Percentiles rank a stretch among this genome's conserved stretches.
These are phyloP conservation scores for Pinctada fucata DNA, from an alignment of 2,888 invertebrate species.

Conservation along the genomic window DNA sequence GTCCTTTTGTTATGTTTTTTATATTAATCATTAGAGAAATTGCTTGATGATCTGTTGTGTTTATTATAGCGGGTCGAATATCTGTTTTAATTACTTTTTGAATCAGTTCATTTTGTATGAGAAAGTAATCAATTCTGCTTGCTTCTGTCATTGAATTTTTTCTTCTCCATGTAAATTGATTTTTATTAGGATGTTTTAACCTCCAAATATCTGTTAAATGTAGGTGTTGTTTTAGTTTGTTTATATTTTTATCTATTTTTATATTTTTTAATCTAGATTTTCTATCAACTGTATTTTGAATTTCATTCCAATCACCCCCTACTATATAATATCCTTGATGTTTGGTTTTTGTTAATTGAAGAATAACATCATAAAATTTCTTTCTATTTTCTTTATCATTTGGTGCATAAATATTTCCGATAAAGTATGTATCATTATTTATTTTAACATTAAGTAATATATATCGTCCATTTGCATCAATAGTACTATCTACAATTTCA, in stretches of 20 bases:
- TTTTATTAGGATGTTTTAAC: too few relatives aligned
- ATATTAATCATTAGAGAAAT: background rate
- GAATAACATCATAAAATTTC: background rate
- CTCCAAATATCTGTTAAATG: too few relatives aligned
- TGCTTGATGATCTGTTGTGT: slow-evolving; percentile 12
- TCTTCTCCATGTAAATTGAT: too few relatives aligned
- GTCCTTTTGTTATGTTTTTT: background rate
- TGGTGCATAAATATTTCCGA: slow-evolving; percentile 15
- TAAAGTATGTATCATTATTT: background rate
- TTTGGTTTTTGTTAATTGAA: too few relatives aligned
- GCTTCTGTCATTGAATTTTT: too few relatives aligned
- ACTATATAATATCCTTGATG: too few relatives aligned
- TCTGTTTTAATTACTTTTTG: background rate
- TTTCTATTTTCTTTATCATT: slow-evolving; percentile 9
- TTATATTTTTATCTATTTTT: too few relatives aligned
- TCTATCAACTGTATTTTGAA: too few relatives aligned
- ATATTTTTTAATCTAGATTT: too few relatives aligned
- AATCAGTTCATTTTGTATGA: slow-evolving; percentile 3
- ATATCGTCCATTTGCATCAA: background rate
- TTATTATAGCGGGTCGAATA: slow-evolving; percentile 18
- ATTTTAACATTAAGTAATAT: background rate
- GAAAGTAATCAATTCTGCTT: background rate
- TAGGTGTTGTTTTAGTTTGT: too few relatives aligned
- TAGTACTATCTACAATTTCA: background rate
- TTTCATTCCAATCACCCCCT: too few relatives aligned